A percentile compares a stretch with the other conserved stretches of the same genome.
Conservation (phyloP, 2,888 invertebrate species). For the Scelioninae gen. 2 region DNA sequence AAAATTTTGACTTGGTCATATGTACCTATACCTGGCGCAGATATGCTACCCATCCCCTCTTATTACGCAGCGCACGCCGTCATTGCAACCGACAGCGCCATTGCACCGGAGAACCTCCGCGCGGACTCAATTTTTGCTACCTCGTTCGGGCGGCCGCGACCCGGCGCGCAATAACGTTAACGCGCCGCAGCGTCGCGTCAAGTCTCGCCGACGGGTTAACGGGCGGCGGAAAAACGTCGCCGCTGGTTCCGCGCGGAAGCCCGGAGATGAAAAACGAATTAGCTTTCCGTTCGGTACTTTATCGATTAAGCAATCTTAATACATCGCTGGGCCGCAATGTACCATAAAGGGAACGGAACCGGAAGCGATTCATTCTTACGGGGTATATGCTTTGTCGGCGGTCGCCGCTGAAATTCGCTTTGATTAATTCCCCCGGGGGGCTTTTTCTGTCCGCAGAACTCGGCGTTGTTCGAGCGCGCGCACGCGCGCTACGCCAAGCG, state of each 20-base stretch:
- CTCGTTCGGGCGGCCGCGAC: background rate
- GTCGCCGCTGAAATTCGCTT: slow-evolving; percentile 73
- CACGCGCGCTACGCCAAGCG: slow-evolving; percentile 32
- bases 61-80: too few species aligned
- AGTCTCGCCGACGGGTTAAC: slow-evolving; percentile 45
- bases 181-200: slow-evolving; percentile 37
- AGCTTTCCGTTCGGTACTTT: slow-evolving; percentile 71
- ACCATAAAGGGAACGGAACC: slow-evolving; percentile 75
- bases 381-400: slow-evolving; percentile 75
- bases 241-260: slow-evolving; percentile 35
- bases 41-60: too few species aligned
- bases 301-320: slow-evolving; percentile 76
- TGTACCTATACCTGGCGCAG: too few species aligned
- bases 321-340: slow-evolving; percentile 76
- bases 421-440: slow-evolving; percentile 74
- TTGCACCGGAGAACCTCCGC: too few species aligned
- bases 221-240: slow-evolving; percentile 53
- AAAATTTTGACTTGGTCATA: too few species aligned
- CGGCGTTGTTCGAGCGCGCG: slow-evolving; percentile 52
- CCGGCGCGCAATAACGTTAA: slow-evolving; percentile 25
- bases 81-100: too few species aligned
- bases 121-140: slow-evolving; percentile 24
- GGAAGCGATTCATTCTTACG: slow-evolving; percentile 75
- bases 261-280: slow-evolving; percentile 70
- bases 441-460: slow-evolving; percentile 63